Conservation (phyloP, 2,113 vertebrate species). For the Formicarius rufipectus region DNA sequence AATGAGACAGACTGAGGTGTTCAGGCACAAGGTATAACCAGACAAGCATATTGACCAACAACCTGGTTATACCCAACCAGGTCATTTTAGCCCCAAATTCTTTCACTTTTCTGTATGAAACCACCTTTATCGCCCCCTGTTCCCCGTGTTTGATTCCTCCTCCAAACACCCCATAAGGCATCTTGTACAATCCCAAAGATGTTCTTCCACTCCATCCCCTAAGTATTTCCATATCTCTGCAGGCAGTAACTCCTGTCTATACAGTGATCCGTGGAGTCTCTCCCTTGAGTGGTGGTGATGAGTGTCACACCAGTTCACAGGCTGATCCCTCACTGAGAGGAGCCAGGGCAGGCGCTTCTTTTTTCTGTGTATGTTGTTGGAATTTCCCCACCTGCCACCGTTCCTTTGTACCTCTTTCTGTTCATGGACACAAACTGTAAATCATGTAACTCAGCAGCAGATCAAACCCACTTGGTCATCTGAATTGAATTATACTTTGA, state of each 20-base stretch:
- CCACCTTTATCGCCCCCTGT: neutral
- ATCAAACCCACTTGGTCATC: too few species aligned
- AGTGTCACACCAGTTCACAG: neutral
- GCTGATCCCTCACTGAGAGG: neutral
- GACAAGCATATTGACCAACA: neutral
- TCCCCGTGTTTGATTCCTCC: neutral
- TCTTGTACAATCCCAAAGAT: neutral
- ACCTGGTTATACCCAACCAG: neutral
- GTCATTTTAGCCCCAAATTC: accelerated
- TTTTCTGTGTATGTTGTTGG: neutral
- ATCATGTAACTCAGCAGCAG: too few species aligned
- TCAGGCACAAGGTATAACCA: neutral
- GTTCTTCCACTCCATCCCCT: neutral
- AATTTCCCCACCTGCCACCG: neutral
- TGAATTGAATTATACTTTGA: too few species aligned
- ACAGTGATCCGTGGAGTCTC: neutral
- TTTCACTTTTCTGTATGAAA: neutral
- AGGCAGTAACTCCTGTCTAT: neutral
- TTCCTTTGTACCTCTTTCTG: neutral
- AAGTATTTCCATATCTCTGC: neutral
- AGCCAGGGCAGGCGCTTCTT: neutral
- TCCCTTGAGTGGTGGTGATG: neutral
- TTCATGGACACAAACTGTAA: neutral
- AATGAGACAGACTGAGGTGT: neutral
- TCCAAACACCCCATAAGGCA: neutral